phyloP scores from a whole-genome alignment of 2,888 invertebrate genomes.

The Dinocampus coccinellae region DNA sequence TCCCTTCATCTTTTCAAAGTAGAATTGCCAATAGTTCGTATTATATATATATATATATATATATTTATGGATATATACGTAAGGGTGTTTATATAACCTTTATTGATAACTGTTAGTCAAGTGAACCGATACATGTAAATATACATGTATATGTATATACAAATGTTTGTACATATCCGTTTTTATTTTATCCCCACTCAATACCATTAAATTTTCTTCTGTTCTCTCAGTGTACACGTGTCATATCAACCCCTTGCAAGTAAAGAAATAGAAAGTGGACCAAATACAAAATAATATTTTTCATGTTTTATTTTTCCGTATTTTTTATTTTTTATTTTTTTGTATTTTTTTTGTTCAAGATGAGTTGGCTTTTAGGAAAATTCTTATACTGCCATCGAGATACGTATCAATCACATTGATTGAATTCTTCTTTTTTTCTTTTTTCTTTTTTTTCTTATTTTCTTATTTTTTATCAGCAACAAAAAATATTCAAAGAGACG shows the following conservation, averaged over 20 bases:
- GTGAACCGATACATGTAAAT: slow-evolving; percentile 49
- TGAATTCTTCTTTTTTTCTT: too few species aligned
- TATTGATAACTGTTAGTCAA: slow-evolving; percentile 41
- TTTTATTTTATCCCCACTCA: slow-evolving; percentile 33
- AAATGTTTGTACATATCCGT: slow-evolving; percentile 13
- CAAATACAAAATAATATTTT: too few species aligned
- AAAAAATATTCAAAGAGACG: background rate
- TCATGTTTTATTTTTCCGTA: too few species aligned
- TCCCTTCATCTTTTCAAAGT: background rate
- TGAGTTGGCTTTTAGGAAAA: too few species aligned
- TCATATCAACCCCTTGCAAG: background rate
- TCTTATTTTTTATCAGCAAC: too few species aligned
- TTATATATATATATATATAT: background rate
- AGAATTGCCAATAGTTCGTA: background rate
- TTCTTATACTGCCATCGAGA: too few species aligned
- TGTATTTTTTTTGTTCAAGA: too few species aligned
- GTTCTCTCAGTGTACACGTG: background rate
- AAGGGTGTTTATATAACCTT: slow-evolving; percentile 30
- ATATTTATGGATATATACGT: background rate
- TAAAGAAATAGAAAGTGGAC: background rate
- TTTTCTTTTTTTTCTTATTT: too few species aligned
- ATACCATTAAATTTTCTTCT: background rate
- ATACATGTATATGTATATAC: slow-evolving; percentile 25
- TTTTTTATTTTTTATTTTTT: too few species aligned
- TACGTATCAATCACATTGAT: too few species aligned